These are phyloP conservation scores for Achatina immaculata DNA, from an alignment of 1,140 invertebrate genomes.

Conservation along the genomic window DNA sequence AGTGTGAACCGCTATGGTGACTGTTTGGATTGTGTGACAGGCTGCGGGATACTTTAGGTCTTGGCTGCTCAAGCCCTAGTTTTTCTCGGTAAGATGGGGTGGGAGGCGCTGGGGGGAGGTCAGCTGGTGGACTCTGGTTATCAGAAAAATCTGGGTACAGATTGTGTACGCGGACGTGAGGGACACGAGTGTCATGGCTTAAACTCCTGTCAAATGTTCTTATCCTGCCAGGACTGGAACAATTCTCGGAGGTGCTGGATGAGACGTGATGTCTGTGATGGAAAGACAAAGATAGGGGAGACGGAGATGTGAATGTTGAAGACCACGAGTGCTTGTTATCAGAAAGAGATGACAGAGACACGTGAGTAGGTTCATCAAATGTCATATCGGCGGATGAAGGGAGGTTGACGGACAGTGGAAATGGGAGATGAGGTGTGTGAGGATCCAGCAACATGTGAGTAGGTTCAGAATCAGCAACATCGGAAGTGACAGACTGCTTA, in stretches of 20 bases:
- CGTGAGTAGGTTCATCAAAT: conserved; percentile 33
- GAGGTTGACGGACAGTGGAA: conserved; percentile 8
- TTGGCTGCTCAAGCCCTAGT: conserved; percentile 27
- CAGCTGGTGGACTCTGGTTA: conserved; percentile 62
- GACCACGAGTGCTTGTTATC: conserved; percentile 33
- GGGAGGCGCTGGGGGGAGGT: conserved; percentile 65
- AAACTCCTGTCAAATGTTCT: conserved; percentile 16
- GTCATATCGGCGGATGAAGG: neutral
- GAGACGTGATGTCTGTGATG: neutral
- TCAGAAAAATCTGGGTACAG: conserved; percentile 58
- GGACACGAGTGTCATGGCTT: conserved; percentile 5
- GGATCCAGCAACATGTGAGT: conserved; percentile 36
- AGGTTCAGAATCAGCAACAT: conserved; percentile 27
- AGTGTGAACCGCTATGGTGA: neutral
- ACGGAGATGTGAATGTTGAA: conserved; percentile 38
- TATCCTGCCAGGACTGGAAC: conserved; percentile 46
- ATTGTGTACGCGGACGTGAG: conserved; percentile 46
- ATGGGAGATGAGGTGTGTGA: neutral
- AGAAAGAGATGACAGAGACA: conserved; percentile 29
- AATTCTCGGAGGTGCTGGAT: conserved; percentile 38
- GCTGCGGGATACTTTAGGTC: conserved; percentile 14
- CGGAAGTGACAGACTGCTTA: neutral
- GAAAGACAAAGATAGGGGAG: conserved; percentile 42
- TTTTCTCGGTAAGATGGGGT: conserved; percentile 53
- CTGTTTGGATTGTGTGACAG: conserved; percentile 13